Base-by-base conservation (phyloP, 2,888 invertebrate species). In the Lissonota sp. region DNA sequence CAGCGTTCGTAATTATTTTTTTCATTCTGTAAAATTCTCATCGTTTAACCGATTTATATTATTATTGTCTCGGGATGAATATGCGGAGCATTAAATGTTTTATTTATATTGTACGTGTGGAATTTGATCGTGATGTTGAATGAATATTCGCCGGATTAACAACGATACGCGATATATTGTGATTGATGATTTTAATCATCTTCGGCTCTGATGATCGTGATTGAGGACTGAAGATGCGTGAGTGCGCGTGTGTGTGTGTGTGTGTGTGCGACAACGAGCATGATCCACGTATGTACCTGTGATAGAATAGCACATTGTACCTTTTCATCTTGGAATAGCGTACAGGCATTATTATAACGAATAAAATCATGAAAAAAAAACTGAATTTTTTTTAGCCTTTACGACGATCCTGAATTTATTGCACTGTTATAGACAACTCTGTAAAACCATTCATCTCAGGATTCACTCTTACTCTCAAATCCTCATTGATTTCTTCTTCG, bases 291-390 rank as follows among this genome's bases (percentile, higher is more conserved):
- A 87, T 85, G 88, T 86, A 88, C 86, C 90, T 90, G 90, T 88
- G 87, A 90, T 89, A 89, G 86, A 87, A 82, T 87, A 88, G 88
- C 86, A 88, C 87, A 88, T 84, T 88, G 87, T 88, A 88, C 84
- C 85, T 83, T 80, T 71, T 81, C 80, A 60, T 80, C 78, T 79
- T 81, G 72, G 74, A 84, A 67, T 69, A 81, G 82, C 80, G 81
- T 85, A 78, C 81, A 74, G 60, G 66, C 74, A 78, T 81, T 74
- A 72, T 72, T 71, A 57, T 71, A 74, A 74, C 64, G 70, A 81
- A 64, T 46, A 72, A 51, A 67, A 70, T 66, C 46, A 70, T 60
- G 46, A 74, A 77, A 40, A 16, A 71, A 80, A 79, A 4, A 57
- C 12, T 58, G 37, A 39, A 6, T 58, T 8, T 80, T 62, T 69